Base-by-base conservation (phyloP, 2,888 invertebrate genomes). In the Noctua pronuba region DNA sequence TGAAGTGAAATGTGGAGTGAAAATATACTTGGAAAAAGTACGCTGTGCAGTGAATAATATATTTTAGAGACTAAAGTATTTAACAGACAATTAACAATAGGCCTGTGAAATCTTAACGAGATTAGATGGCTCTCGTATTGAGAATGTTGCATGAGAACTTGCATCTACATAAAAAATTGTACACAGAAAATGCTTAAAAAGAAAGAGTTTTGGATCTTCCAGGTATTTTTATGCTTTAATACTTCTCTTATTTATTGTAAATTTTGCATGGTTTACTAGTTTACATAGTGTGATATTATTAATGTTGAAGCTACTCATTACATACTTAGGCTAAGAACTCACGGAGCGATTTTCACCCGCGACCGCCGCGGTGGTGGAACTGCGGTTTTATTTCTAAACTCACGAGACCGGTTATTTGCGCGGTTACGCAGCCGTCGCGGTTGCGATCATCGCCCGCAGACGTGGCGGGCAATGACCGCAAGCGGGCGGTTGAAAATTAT, bases 1-100 rank as follows among this genome's bases (percentile, higher is more conserved):
- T 2, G 6, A 46, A 31, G 60, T 62, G 16, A 38, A 67, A 67
- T 58, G n/a, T 2, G 6, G 55, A 31, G 60, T 62, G 16, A 38
- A 67, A 67, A 78, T 55, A 28, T 21, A 60, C 60, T 60, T 68
- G 16, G 8, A 69, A 28, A 79, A 73, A 46, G 65, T 73, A 64
- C 35, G 35, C n/a, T 44, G 18, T 44, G 35, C 16, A n/a, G 8
- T 52, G 24, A 80, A 38, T 62, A 52, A 72, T 52, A 35, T 1
- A 58, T 64, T 44, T 16, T 44, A 18, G 13, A 44, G 24, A 24
- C 21, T 24, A 35, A 49, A 18, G 52, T 44, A 28, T 38, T 28
- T 38, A 18, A 21, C 46, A 18, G 58, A 78, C 8, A 41, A 28
- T 62, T 28, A 11, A 31, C 6, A 70, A 24, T 24, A 38, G 16